Conservation (phyloP, 2,113 vertebrate species). For the Ploceus nigricollis region DNA sequence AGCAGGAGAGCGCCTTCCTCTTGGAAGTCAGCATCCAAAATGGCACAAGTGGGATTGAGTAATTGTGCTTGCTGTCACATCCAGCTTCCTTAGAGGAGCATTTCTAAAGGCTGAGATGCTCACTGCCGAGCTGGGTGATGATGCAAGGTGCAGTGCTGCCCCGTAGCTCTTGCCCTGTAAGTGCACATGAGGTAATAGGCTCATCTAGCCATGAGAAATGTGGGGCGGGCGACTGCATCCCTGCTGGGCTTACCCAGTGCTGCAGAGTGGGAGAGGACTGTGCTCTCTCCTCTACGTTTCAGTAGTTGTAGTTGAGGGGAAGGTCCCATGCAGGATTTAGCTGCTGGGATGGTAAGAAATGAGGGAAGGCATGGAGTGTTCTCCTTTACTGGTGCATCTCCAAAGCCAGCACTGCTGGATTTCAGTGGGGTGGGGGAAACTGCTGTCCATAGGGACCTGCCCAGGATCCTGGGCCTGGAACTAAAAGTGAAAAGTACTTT, state of each 20-base stretch:
- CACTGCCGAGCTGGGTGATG: background rate
- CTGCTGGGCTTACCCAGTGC: fast-evolving
- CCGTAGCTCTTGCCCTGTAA: fast-evolving
- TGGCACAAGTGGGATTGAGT: background rate
- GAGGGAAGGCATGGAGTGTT: background rate
- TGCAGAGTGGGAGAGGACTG: background rate
- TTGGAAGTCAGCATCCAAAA: background rate
- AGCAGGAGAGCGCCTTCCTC: background rate
- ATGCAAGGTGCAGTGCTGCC: background rate
- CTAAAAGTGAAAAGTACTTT: too few species aligned
- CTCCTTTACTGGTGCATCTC: background rate
- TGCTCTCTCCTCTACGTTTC: background rate
- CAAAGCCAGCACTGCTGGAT: fast-evolving
- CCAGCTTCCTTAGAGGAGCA: background rate
- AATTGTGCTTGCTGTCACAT: background rate
- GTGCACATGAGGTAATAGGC: background rate
- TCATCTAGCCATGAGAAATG: background rate
- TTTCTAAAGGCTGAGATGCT: background rate
- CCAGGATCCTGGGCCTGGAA: background rate
- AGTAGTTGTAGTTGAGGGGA: background rate
- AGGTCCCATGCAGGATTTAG: background rate
- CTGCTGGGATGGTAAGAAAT: background rate
- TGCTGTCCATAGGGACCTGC: background rate
- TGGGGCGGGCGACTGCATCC: background rate
- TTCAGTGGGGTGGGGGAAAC: background rate